Evolutionary conservation across 1,140 invertebrate species (phyloP).

Genomic region (Pseudomyrmex cubaensis): DNA sequence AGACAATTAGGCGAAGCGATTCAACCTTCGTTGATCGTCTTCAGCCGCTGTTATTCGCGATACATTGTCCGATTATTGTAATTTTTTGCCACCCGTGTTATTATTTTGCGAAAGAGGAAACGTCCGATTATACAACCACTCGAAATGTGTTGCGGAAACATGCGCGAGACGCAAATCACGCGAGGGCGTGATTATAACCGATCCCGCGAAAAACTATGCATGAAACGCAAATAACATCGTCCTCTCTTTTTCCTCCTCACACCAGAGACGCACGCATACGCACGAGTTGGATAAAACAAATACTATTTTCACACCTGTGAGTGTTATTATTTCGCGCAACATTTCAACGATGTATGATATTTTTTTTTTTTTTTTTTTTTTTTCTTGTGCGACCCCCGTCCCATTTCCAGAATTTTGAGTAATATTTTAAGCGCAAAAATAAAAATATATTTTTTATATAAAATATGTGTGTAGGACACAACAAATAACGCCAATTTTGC

Average conservation of each 20-base stretch:
- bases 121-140: background rate
- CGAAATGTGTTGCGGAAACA: background rate
- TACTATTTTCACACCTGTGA: background rate
- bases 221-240: conserved; percentile 15
- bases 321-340: conserved; percentile 12
- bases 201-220: conserved; percentile 17
- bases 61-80: background rate
- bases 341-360: background rate
- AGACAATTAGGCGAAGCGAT: conserved; percentile 10
- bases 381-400: no score
- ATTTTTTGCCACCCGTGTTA: background rate
- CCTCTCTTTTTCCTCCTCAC: background rate
- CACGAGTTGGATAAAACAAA: conserved; percentile 5
- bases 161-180: background rate
- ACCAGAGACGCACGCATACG: no score
- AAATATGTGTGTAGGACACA: background rate
- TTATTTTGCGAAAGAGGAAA: background rate
- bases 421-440: no score
- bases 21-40: background rate
- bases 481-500: background rate
- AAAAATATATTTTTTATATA: conserved; percentile 6
- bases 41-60: background rate
- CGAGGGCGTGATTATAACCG: background rate
- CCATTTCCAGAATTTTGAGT: no score
- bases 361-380: background rate